A percentile compares a stretch with the other conserved stretches of the same genome.
Conservation (phyloP, 2,888 invertebrate genomes). For the Catonia carolina region DNA sequence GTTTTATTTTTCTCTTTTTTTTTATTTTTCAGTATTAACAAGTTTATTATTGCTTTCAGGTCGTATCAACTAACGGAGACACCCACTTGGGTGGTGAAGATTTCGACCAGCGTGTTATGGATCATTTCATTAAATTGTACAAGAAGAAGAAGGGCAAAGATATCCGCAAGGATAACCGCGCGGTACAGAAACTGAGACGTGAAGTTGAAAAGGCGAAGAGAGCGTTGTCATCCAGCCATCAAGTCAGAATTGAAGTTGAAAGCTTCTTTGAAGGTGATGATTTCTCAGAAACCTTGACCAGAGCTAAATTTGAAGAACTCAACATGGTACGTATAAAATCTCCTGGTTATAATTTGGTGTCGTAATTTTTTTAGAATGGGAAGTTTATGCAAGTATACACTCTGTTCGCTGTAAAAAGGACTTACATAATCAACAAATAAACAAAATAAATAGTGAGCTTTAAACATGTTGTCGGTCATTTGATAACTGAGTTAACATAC, state of each 20-base stretch:
- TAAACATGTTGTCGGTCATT: too few species aligned
- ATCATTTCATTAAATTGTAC: conserved; percentile 97
- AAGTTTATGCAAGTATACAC: too few species aligned
- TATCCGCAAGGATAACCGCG: conserved; percentile 88
- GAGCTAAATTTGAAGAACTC: conserved; percentile 97
- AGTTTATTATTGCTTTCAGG: too few species aligned
- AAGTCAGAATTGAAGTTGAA: conserved; percentile 97
- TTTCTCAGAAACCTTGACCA: conserved; percentile 94
- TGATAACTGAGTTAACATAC: too few species aligned
- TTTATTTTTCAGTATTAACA: too few species aligned
- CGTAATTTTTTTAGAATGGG: too few species aligned
- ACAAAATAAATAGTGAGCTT: too few species aligned
- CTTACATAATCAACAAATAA: too few species aligned
- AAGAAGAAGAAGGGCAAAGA: conserved; percentile 99
- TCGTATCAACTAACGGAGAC: conserved; percentile 87
- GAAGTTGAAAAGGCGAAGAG: conserved; percentile 98
- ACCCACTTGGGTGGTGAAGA: conserved; percentile 99
- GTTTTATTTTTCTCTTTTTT: too few species aligned
- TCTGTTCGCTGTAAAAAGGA: too few species aligned
- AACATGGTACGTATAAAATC: conserved; percentile 79
- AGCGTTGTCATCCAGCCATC: conserved; percentile 88
- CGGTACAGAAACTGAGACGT: conserved; percentile 91
- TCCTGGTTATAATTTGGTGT: background rate
- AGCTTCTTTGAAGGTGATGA: conserved; percentile 97
- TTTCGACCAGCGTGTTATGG: conserved; percentile 97